Evolutionary conservation across 2,888 invertebrate species (phyloP), one percentile per base, ranked within the genome.

Genomic region (Macrosiphum euphorbiae): DNA sequence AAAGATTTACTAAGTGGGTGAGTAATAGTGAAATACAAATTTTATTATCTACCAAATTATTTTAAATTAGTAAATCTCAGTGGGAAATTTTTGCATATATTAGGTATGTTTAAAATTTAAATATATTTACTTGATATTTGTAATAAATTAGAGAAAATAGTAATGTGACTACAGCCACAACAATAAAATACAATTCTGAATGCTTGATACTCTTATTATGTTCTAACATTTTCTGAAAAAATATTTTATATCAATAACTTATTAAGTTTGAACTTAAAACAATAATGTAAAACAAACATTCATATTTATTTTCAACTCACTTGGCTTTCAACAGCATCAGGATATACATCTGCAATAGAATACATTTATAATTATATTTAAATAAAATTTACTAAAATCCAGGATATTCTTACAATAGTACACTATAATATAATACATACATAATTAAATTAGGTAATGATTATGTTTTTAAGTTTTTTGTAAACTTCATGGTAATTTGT

Each of bases 81-180:
- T 90, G 10, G n/a, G 1, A 24, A 1, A 90, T 20, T 16, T 50
- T 44, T 47, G 2, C 10, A n/a, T 24, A 44, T 47, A 86, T 58
- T 89, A 55, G 26, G 35, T 58, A 47, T 10, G 47, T 78, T 10
- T 89, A 28, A 44, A 84, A 58, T 84, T 10, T 90, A 20, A 44
- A 85, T 61, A 8, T 90, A 94, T 95, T 95, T 95, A 96, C 96
- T 96, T 98, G 98, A 94, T 98, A 97, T 95, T 97, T 97, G 95
- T 98, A 97, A 96, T 98, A 97, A 47, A 98, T 97, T 94, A 98
- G 96, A 41, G 97, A 97, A 95, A 98, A 98, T 91, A 98, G 96
- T 16, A 98, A 96, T 0, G 97, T 97, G 0, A 98, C 97, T n/a
- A 97, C 96, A 7, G 98, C 97, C n/a, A 97, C 97, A 50, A 95